Evolutionary conservation across 2,888 invertebrate genomes (phyloP).

Genomic region (Hemistola chrysoprasaria): DNA sequence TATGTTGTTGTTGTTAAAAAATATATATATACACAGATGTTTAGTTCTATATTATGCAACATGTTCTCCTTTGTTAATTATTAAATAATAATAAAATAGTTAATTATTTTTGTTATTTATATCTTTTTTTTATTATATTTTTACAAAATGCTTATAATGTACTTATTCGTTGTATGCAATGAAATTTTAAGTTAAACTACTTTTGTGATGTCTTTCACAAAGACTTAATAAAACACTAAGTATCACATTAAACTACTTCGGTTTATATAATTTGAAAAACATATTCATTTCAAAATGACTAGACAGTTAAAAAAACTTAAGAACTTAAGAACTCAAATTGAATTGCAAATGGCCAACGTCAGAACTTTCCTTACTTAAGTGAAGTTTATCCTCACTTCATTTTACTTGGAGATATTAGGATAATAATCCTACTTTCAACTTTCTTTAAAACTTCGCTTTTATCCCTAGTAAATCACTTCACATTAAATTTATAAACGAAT

Average conservation of each 20-base stretch:
- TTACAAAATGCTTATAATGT: conserved; percentile 31
- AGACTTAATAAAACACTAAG: conserved; percentile 27
- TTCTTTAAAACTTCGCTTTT: conserved; percentile 4
- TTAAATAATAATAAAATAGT: no score
- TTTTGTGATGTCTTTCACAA: conserved; percentile 13
- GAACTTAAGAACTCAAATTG: conserved; percentile 7
- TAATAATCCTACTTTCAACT: conserved; percentile 7
- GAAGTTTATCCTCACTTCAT: conserved; percentile 1
- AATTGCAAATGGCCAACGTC: conserved; percentile 8
- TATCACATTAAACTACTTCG: conserved; percentile 36
- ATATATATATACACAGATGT: no score
- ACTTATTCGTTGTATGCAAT: conserved; percentile 41
- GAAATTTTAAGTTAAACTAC: conserved; percentile 23
- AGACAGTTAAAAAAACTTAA: neutral
- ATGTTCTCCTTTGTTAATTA: no score
- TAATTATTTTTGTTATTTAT: no score
- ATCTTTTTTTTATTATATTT: no score
- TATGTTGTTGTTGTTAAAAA: no score
- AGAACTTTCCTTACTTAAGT: conserved; percentile 3
- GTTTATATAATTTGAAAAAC: conserved; percentile 5
- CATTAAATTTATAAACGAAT: neutral
- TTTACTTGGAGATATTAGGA: conserved; percentile 11
- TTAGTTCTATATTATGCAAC: no score
- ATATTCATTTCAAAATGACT: no score
- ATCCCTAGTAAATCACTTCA: neutral